phyloP scores from a whole-genome alignment of 2,797 vertebrate species.

The Acanthornis magna region DNA sequence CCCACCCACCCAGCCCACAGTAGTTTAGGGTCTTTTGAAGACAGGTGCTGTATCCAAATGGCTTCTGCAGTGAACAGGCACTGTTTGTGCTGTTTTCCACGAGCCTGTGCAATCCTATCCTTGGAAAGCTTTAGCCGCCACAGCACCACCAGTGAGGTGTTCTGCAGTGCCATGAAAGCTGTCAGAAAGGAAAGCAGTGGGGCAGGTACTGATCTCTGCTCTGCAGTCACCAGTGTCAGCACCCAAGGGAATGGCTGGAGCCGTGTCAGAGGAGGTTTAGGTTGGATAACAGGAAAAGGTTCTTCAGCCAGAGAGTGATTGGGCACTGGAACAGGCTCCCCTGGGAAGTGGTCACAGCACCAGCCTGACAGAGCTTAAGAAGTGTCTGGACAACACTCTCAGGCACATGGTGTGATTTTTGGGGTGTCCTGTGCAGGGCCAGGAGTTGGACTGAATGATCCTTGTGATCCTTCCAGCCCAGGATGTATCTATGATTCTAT shows the following conservation, averaged over 20 bases:
- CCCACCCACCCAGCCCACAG: background rate
- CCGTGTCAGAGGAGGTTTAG: background rate
- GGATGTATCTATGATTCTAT: background rate
- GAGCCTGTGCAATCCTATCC: background rate
- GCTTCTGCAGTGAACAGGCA: background rate
- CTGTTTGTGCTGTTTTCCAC: background rate
- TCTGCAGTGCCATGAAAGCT: background rate
- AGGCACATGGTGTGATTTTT: background rate
- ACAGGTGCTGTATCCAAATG: rapidly evolving
- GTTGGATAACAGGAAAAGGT: background rate
- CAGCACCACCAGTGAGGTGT: rapidly evolving
- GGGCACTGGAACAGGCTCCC: background rate
- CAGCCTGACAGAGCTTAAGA: background rate
- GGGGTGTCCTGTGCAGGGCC: background rate
- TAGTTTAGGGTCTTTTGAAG: background rate
- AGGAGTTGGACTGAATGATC: background rate
- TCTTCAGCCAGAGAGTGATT: background rate
- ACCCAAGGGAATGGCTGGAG: background rate
- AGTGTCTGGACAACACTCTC: background rate
- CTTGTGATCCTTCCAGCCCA: background rate
- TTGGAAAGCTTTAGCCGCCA: background rate
- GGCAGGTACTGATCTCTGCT: background rate
- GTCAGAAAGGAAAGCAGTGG: background rate
- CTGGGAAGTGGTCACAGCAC: background rate
- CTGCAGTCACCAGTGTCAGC: background rate